A percentile compares a stretch with the other conserved stretches of the same genome.
These are phyloP conservation scores for Orchestes rusci DNA, from an alignment of 2,888 invertebrate species.

Conservation along the genomic window DNA sequence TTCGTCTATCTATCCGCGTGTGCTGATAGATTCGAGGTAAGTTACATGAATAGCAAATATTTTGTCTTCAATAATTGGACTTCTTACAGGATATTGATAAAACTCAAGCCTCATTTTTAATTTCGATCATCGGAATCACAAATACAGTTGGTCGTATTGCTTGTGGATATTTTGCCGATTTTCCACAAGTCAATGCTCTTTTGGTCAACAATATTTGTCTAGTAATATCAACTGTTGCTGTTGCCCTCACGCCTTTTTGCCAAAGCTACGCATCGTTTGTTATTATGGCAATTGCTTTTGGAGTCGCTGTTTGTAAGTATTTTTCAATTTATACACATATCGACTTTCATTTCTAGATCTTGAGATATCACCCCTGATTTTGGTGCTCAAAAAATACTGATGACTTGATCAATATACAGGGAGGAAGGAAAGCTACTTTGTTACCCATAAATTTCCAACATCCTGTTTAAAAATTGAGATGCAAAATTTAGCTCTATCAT, in stretches of 20 bases:
- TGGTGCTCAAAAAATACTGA: too few species aligned
- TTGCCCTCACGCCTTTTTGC: conserved; percentile 80
- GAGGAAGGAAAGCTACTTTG: too few species aligned
- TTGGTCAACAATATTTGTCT: conserved; percentile 91
- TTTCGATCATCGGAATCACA: conserved; percentile 85
- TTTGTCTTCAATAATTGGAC: too few species aligned
- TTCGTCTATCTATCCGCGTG: conserved; percentile 90
- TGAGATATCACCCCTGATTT: too few species aligned
- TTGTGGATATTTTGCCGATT: conserved; percentile 86
- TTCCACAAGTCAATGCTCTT: conserved; percentile 85
- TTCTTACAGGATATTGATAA: conserved; percentile 60
- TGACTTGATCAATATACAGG: too few species aligned
- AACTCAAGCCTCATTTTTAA: conserved; percentile 64
- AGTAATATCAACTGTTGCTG: conserved; percentile 79
- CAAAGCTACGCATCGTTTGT: conserved; percentile 68
- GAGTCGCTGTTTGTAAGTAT: conserved; percentile 81
- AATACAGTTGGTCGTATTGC: conserved; percentile 88
- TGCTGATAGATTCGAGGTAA: conserved; percentile 62
- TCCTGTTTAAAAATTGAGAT: too few species aligned
- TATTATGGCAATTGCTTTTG: conserved; percentile 79
- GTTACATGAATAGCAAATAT: conserved; percentile 38
- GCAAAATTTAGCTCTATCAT: too few species aligned
- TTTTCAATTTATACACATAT: conserved; percentile 4
- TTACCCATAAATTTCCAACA: too few species aligned
- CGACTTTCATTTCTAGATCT: too few species aligned